Conservation (phyloP, 2,797 vertebrate genomes). For the Gambusia yucatana region DNA sequence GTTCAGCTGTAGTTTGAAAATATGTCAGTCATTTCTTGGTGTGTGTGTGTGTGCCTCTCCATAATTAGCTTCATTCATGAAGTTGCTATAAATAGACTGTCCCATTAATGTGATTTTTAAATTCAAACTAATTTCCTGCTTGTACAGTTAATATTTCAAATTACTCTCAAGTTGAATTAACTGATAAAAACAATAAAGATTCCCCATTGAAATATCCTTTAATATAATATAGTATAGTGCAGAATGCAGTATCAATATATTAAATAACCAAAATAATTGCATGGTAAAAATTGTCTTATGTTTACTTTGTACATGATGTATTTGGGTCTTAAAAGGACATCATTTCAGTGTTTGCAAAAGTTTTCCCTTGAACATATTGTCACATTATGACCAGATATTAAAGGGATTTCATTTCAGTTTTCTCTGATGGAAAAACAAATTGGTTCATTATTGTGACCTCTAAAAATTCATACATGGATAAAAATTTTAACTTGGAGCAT, state of each 20-base stretch:
- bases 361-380: neutral
- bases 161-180: slow-evolving; percentile 11
- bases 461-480: neutral
- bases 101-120: neutral
- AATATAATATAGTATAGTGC: neutral
- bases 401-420: neutral
- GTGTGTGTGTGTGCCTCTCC: neutral
- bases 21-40: slow-evolving; percentile 45
- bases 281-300: neutral
- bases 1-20: slow-evolving; percentile 51
- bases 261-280: neutral
- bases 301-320: neutral
- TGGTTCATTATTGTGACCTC: neutral
- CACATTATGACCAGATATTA: neutral
- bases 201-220: neutral
- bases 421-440: neutral
- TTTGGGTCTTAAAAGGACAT: neutral
- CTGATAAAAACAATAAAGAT: slow-evolving; percentile 11
- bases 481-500: neutral
- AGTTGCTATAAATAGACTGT: slow-evolving; percentile 12
- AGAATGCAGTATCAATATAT: neutral
- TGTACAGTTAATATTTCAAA: slow-evolving; percentile 16
- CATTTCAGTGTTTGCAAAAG: neutral
- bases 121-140: slow-evolving; percentile 12
- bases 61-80: slow-evolving; percentile 40